A percentile compares a stretch with the other conserved stretches of the same genome.
phyloP scores from a whole-genome alignment of 2,888 invertebrate genomes.

The Phymatocera aterrima region DNA sequence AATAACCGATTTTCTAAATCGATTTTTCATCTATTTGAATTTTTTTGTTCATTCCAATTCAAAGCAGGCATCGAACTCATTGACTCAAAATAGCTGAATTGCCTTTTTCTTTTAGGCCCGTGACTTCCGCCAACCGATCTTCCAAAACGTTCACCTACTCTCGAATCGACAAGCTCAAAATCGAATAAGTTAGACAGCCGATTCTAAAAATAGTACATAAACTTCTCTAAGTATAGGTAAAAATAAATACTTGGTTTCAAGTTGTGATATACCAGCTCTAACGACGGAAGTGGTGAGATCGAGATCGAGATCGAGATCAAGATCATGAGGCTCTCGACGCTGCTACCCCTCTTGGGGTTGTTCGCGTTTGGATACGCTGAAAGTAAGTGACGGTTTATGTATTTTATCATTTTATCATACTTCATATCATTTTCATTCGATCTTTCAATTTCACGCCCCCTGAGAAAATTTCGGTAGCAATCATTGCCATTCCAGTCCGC shows the following conservation, averaged over 20 bases:
- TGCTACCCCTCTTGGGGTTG: slow-evolving; percentile 61
- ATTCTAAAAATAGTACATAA: neutral
- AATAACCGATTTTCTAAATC: neutral
- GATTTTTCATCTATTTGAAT: neutral
- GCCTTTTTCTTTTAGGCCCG: neutral
- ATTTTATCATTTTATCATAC: neutral
- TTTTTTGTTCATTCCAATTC: neutral
- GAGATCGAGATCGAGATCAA: no score
- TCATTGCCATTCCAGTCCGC: no score
- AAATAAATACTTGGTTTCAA: slow-evolving; percentile 34
- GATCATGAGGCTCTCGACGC: slow-evolving; percentile 55
- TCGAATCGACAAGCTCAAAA: neutral
- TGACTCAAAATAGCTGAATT: neutral
- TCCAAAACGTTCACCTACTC: neutral
- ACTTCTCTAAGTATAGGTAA: slow-evolving; percentile 21
- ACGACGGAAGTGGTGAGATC: slow-evolving; percentile 51
- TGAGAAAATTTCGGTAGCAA: no score
- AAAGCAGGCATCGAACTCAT: slow-evolving; percentile 67
- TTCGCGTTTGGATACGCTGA: slow-evolving; percentile 58
- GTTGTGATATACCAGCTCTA: slow-evolving; percentile 8
- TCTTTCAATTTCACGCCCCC: no score
- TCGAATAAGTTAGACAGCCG: neutral
- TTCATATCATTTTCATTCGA: neutral
- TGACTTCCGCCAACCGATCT: neutral
- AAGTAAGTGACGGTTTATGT: neutral